Evolutionary conservation across 2,888 invertebrate species (phyloP).

Genomic region (Autographa pulchrina): DNA sequence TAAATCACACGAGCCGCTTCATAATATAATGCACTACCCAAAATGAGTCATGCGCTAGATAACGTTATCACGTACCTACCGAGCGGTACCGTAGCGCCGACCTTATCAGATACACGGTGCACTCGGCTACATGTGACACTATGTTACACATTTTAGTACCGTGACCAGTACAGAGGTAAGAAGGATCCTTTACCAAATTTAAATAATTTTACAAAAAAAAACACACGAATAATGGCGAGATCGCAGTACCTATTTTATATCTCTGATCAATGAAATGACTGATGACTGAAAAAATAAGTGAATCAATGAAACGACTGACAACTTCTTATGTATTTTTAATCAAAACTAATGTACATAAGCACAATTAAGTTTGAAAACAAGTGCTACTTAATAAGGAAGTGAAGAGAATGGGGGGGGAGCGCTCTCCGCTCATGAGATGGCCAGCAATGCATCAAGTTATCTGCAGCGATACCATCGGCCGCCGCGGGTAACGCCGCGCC

Average conservation of each 20-base stretch:
- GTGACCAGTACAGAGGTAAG: too few species aligned
- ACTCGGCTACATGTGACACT: background rate
- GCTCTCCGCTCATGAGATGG: background rate
- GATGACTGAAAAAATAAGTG: too few species aligned
- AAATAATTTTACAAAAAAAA: background rate
- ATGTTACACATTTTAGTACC: background rate
- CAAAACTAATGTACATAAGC: too few species aligned
- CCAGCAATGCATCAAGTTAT: background rate
- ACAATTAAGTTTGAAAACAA: background rate
- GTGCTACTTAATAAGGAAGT: background rate
- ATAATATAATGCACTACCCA: slow-evolving; percentile 62
- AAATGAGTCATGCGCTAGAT: slow-evolving; percentile 59
- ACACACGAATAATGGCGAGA: too few species aligned
- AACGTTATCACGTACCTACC: slow-evolving; percentile 41
- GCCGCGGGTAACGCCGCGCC: background rate
- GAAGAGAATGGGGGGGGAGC: background rate
- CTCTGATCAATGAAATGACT: too few species aligned
- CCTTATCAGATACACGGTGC: slow-evolving; percentile 26
- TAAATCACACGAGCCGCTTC: slow-evolving; percentile 60
- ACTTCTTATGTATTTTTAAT: too few species aligned
- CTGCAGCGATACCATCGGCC: background rate
- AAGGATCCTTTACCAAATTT: background rate
- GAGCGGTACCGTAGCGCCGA: slow-evolving; percentile 20
- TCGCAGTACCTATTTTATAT: too few species aligned
- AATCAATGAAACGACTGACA: too few species aligned